Conservation (phyloP, 2,797 vertebrate genomes). For the Stomatorhinus walkeri region DNA sequence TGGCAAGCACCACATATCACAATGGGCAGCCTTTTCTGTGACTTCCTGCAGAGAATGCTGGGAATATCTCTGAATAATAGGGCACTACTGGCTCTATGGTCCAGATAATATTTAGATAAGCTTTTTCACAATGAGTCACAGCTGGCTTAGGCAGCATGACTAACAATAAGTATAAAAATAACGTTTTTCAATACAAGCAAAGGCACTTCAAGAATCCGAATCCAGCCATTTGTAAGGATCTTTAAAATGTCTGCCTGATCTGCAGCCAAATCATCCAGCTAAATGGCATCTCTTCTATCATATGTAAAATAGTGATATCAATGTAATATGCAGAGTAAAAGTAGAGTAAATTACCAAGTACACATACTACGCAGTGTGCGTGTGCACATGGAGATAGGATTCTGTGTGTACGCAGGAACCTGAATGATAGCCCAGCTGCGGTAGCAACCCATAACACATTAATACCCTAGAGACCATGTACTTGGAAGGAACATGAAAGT, state of each 20-base stretch:
- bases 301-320: background rate
- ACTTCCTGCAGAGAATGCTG: background rate
- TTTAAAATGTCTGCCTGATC: background rate
- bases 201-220: background rate
- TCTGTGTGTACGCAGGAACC: background rate
- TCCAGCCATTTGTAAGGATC: background rate
- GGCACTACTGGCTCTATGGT: background rate
- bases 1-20: background rate
- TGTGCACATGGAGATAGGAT: background rate
- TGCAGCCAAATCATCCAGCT: background rate
- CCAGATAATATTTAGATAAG: slow-evolving; percentile 13
- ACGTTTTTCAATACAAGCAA: background rate
- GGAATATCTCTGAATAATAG: background rate
- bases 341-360: background rate
- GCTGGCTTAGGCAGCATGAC: background rate
- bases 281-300: background rate
- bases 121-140: background rate
- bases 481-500: background rate
- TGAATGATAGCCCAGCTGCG: background rate
- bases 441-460: background rate
- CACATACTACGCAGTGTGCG: background rate
- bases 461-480: background rate
- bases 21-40: background rate
- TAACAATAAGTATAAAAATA: background rate
- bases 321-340: background rate